A percentile compares a stretch with the other conserved stretches of the same genome.
Evolutionary conservation across 2,797 vertebrate genomes (phyloP).

Genomic region (Mus spretus): DNA sequence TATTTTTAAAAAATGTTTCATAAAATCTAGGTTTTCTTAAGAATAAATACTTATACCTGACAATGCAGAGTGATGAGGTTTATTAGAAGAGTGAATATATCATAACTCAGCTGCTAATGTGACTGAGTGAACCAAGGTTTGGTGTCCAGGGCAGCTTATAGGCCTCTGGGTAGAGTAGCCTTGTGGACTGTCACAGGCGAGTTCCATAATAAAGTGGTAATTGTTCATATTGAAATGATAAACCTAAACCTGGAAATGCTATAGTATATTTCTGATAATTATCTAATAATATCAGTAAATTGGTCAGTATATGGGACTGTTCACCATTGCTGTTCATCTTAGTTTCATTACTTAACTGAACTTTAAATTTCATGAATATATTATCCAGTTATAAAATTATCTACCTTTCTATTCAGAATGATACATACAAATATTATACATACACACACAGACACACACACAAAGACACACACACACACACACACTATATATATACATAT

Average conservation of each 20-base stretch:
- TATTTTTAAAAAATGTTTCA: background rate
- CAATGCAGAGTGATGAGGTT: background rate
- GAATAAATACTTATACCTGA: background rate
- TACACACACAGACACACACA: no score
- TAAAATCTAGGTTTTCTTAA: no score
- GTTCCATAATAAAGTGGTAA: background rate
- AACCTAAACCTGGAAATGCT: background rate
- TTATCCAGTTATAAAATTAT: background rate
- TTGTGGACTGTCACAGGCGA: background rate
- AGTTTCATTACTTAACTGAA: constrained; percentile 32
- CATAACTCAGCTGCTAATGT: background rate
- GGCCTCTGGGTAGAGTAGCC: background rate
- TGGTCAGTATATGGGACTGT: background rate
- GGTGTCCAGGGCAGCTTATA: background rate
- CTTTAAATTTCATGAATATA: constrained; percentile 23
- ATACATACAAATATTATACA: no score
- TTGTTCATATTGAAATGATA: background rate
- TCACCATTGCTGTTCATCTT: background rate
- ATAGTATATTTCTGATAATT: background rate
- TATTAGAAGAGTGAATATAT: background rate
- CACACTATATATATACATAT: no score
- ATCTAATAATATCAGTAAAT: background rate
- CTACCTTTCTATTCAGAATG: background rate
- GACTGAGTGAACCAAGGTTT: background rate
- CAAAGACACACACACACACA: no score